A percentile compares a stretch with the other conserved stretches of the same genome.
phyloP scores from a whole-genome alignment of 2,797 vertebrate genomes.

The Gymnopithys bicolor region DNA sequence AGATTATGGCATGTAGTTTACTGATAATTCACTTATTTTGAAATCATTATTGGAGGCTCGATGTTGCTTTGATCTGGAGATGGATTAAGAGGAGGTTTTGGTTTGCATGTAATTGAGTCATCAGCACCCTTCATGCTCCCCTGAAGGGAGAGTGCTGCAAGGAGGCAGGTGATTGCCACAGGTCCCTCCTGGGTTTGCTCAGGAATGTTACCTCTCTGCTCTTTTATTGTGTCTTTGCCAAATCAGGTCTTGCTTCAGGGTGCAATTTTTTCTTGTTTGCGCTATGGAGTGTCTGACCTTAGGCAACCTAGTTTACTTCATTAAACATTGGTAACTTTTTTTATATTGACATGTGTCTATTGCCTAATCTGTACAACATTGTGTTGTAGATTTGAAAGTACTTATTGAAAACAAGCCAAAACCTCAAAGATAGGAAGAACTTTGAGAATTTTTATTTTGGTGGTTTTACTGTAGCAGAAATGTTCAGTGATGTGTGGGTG shows the following conservation, averaged over 20 bases:
- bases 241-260: not conserved
- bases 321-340: not conserved
- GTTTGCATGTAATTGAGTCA: not conserved
- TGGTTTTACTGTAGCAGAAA: conserved; percentile 16
- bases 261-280: not conserved
- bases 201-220: not conserved
- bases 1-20: not conserved
- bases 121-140: not conserved
- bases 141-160: not conserved
- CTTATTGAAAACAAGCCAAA: not conserved
- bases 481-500: not conserved
- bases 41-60: not conserved
- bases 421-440: not conserved
- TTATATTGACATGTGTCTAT: not conserved
- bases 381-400: not conserved
- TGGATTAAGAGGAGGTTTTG: not conserved
- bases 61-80: not conserved
- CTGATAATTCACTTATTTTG: not conserved
- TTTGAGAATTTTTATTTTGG: not conserved
- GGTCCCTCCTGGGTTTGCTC: not conserved
- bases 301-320: not conserved
- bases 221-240: not conserved
- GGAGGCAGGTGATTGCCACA: not conserved
- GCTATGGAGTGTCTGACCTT: not conserved
- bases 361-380: not conserved